A percentile compares a stretch with the other conserved stretches of the same genome.
Conservation (phyloP, 2,888 invertebrate genomes). For the Andrena bicolor region DNA sequence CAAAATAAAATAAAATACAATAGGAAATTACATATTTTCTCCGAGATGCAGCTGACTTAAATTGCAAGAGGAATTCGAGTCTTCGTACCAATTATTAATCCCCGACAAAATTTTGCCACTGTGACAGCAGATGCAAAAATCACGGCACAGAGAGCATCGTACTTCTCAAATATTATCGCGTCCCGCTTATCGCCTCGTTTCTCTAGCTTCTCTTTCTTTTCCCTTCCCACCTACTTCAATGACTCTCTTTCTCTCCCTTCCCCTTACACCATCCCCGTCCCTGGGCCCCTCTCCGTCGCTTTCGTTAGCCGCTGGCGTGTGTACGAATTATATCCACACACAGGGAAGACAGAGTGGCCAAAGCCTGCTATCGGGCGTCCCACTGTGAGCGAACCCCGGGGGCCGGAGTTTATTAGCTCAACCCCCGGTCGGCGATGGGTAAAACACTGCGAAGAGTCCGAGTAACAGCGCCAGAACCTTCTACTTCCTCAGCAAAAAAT, state of each 20-base stretch:
- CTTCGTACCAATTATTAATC: not conserved
- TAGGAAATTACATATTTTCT: no score
- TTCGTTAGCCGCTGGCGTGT: conserved; percentile 15
- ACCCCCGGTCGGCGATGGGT: conserved; percentile 71
- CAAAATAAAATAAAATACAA: no score
- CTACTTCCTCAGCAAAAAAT: no score
- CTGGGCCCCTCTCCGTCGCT: not conserved
- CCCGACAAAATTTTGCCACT: not conserved
- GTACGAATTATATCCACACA: conserved; percentile 41
- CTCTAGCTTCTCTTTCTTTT: not conserved
- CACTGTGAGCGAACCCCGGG: conserved; percentile 71
- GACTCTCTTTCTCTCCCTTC: conserved; percentile 8
- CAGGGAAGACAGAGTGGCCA: conserved; percentile 62
- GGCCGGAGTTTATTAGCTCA: conserved; percentile 79
- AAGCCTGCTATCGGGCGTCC: conserved; percentile 73
- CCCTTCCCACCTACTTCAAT: conserved; percentile 6
- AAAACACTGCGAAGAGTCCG: conserved; percentile 23
- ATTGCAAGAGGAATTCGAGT: no score
- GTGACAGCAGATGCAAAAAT: not conserved
- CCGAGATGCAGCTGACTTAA: no score
- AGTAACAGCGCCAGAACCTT: not conserved
- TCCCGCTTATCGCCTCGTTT: conserved; percentile 28
- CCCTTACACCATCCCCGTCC: conserved; percentile 5
- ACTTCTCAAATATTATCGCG: conserved; percentile 39
- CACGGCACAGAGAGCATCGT: not conserved